phyloP scores from a whole-genome alignment of 2,113 vertebrate genomes.

The Aptenodytes forsteri region DNA sequence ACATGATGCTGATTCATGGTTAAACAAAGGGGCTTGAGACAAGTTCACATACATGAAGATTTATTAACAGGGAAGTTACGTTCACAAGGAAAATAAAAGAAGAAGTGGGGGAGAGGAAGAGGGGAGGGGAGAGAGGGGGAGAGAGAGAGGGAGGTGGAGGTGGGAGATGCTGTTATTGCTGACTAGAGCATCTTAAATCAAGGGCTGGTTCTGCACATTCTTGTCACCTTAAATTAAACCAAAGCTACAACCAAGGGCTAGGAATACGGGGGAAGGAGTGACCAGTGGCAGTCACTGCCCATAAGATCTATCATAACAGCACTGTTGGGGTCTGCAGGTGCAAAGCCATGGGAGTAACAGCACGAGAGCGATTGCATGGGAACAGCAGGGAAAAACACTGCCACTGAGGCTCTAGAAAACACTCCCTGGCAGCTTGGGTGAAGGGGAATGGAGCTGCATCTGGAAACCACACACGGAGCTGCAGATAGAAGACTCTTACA shows the following conservation, averaged over 20 bases:
- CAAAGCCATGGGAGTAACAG: background rate
- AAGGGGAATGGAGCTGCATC: background rate
- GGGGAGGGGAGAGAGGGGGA: background rate
- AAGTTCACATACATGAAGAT: background rate
- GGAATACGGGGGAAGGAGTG: background rate
- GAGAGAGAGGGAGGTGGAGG: background rate
- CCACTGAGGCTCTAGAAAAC: background rate
- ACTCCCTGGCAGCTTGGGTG: background rate
- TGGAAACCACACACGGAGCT: background rate
- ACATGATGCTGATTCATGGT: background rate
- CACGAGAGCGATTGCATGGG: background rate
- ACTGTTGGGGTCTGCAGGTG: background rate
- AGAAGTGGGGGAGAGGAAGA: fast-evolving
- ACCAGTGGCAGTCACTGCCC: background rate
- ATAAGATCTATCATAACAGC: background rate
- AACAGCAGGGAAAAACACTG: background rate
- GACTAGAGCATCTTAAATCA: background rate
- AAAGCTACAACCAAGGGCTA: background rate
- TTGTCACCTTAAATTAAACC: background rate
- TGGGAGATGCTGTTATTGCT: background rate
- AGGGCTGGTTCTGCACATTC: background rate
- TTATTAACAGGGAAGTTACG: background rate
- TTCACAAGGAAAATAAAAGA: background rate
- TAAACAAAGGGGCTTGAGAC: background rate
- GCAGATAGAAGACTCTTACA: background rate